Percentiles rank a stretch among this genome's conserved stretches.
phyloP scores from a whole-genome alignment of 2,797 vertebrate species.

The Tokudaia tokunoshimensis region DNA sequence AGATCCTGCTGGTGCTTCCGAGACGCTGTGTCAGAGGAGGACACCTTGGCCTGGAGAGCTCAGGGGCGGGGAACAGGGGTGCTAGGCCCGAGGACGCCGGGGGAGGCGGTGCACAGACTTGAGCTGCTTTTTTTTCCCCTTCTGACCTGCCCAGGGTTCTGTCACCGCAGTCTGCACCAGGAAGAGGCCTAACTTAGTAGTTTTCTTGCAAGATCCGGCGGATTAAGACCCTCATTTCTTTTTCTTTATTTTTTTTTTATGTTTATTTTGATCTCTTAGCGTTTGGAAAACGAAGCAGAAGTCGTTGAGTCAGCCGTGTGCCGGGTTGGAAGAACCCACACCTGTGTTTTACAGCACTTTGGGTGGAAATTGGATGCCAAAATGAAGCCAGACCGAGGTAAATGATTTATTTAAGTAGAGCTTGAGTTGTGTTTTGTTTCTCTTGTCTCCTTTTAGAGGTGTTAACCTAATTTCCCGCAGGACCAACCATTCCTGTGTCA shows the following conservation, averaged over 20 bases:
- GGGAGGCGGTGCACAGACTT: slow-evolving; percentile 64
- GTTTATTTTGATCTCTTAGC: slow-evolving; percentile 45
- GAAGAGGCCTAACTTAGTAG: slow-evolving; percentile 79
- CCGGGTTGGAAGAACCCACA: neutral
- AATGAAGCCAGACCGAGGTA: slow-evolving; percentile 99
- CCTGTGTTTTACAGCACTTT: slow-evolving; percentile 60
- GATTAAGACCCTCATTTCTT: slow-evolving; percentile 13
- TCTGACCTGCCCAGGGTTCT: slow-evolving; percentile 68
- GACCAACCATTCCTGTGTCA: slow-evolving; percentile 37
- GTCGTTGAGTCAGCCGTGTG: slow-evolving; percentile 59
- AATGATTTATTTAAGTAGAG: slow-evolving; percentile 73
- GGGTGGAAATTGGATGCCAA: slow-evolving; percentile 82
- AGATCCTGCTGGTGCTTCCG: slow-evolving; percentile 76
- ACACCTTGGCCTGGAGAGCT: slow-evolving; percentile 82
- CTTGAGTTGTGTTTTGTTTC: slow-evolving; percentile 25
- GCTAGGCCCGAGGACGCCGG: neutral
- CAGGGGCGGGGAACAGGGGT: slow-evolving; percentile 62
- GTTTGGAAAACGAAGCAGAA: slow-evolving; percentile 55
- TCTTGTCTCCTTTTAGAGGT: slow-evolving; percentile 20
- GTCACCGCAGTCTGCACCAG: slow-evolving; percentile 75
- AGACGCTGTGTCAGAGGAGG: slow-evolving; percentile 86
- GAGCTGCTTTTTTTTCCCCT: neutral
- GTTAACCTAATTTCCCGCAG: slow-evolving; percentile 67
- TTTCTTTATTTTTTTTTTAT: slow-evolving; percentile 42
- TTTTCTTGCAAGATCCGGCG: slow-evolving; percentile 62